These are phyloP conservation scores for Drosophila mimetica DNA, from an alignment of 2,888 invertebrate species.

Conservation along the genomic window DNA sequence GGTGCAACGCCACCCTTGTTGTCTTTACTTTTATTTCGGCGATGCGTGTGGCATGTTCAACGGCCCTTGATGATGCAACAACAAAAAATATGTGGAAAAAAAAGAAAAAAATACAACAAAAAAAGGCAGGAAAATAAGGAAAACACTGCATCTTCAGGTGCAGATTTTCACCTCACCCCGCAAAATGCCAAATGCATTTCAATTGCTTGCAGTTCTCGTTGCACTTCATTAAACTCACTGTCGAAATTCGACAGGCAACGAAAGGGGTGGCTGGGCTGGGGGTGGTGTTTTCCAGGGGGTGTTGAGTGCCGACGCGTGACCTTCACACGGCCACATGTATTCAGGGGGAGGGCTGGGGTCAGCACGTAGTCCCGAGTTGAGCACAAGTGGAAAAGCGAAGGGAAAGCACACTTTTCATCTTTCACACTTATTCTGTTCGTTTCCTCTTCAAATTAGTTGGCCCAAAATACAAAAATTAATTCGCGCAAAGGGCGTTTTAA, in stretches of 20 bases:
- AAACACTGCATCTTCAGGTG: slow-evolving; percentile 11
- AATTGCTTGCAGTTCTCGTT: slow-evolving; percentile 69
- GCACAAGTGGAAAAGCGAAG: not conserved
- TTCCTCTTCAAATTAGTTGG: not conserved
- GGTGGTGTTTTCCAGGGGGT: slow-evolving; percentile 2
- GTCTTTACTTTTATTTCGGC: slow-evolving; percentile 44
- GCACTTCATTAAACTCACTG: slow-evolving; percentile 75
- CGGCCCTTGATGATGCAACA: slow-evolving; percentile 58
- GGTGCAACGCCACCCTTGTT: slow-evolving; percentile 60
- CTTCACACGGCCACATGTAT: slow-evolving; percentile 50
- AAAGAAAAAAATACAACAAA: not conserved
- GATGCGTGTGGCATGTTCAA: slow-evolving; percentile 70
- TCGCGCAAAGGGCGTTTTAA: too few relatives aligned
- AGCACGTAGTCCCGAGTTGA: slow-evolving; percentile 27
- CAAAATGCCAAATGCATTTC: slow-evolving; percentile 60
- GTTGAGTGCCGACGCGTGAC: slow-evolving; percentile 66
- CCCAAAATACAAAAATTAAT: too few relatives aligned
- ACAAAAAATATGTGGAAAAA: not conserved
- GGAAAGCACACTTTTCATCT: not conserved
- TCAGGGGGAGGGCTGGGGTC: slow-evolving; percentile 4
- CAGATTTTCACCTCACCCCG: too few relatives aligned
- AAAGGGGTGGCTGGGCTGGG: slow-evolving; percentile 3
- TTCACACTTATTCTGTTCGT: not conserved
- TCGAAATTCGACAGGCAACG: slow-evolving; percentile 52
- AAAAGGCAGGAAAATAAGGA: not conserved